A percentile compares a stretch with the other conserved stretches of the same genome.
phyloP scores from a whole-genome alignment of 2,888 invertebrate genomes.

The Scrobipalpa costella region DNA sequence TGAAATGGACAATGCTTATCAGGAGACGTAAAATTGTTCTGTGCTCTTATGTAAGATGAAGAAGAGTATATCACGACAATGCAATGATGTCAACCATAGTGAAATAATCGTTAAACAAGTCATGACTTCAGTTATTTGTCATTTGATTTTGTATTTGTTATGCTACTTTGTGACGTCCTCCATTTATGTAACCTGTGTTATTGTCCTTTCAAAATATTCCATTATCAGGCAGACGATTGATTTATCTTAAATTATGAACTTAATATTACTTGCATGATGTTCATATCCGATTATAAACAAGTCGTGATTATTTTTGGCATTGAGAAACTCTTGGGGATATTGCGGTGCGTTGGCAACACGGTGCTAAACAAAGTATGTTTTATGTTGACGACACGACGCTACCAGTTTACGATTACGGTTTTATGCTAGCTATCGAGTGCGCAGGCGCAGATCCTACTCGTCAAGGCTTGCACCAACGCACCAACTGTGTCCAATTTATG shows the following conservation, averaged over 20 bases:
- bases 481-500: conserved; percentile 18
- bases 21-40: not conserved
- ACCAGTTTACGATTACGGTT: conserved; percentile 19
- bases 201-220: not conserved
- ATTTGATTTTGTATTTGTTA: not conserved
- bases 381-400: not conserved
- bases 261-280: not conserved
- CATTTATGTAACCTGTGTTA: not conserved
- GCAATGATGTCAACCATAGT: not conserved
- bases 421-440: conserved; percentile 10
- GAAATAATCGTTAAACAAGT: conserved; percentile 1
- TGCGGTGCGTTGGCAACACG: not conserved
- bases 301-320: not conserved
- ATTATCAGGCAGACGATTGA: not conserved
- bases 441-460: not conserved
- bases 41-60: not conserved
- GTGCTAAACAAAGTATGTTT: conserved; percentile 5
- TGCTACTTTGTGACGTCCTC: not conserved
- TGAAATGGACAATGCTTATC: not conserved
- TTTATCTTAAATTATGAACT: not conserved
- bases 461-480: not conserved
- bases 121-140: not conserved
- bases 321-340: conserved; percentile 10
- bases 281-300: not conserved
- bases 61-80: not conserved